Conservation (phyloP, 2,888 invertebrate species). For the Gymnocheta viridis region DNA sequence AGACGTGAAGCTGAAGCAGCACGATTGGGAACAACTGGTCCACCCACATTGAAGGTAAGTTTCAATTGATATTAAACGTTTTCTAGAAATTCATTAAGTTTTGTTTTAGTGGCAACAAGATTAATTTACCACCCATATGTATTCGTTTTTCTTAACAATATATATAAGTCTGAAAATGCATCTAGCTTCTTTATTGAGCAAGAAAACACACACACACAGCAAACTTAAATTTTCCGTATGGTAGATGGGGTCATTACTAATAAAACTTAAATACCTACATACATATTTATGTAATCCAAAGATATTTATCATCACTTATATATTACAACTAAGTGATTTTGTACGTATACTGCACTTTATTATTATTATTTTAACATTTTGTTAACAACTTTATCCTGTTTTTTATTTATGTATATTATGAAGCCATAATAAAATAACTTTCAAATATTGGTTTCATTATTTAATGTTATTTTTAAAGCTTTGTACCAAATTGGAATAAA, state of each 20-base stretch:
- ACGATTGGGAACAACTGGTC: conserved; percentile 73
- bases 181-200: conserved; percentile 20
- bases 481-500: background rate
- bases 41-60: conserved; percentile 73
- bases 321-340: conserved; percentile 24
- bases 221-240: conserved; percentile 6
- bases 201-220: background rate
- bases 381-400: conserved; percentile 13
- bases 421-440: conserved; percentile 52
- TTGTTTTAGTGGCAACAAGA: conserved; percentile 78
- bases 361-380: background rate
- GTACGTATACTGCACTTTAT: conserved; percentile 8
- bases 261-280: conserved; percentile 1
- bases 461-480: conserved; percentile 2
- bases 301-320: conserved; percentile 41
- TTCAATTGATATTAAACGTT: background rate
- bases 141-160: conserved; percentile 3
- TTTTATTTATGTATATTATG: conserved; percentile 11
- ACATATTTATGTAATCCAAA: conserved; percentile 5
- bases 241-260: conserved; percentile 40
- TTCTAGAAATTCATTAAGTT: background rate
- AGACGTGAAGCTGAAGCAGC: conserved; percentile 83
- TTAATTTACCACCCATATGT: conserved; percentile 66
- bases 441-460: conserved; percentile 4
- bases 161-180: conserved; percentile 50